These are phyloP conservation scores for Tangara arthus DNA, from an alignment of 2,797 vertebrate species.

Conservation along the genomic window DNA sequence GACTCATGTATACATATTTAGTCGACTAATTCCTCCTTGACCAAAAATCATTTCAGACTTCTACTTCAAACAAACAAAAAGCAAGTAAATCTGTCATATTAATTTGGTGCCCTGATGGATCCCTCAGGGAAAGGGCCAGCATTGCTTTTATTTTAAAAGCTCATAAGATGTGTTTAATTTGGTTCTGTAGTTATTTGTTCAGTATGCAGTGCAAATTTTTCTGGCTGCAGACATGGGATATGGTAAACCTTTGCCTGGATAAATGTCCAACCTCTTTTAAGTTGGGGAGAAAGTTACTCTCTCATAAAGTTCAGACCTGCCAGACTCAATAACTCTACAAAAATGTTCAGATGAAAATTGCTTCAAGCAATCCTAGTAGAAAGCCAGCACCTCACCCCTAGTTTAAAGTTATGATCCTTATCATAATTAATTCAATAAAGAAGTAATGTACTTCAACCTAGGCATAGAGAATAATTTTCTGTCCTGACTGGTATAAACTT, in stretches of 20 bases:
- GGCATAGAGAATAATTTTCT: slow-evolving; percentile 88
- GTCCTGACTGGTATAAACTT: slow-evolving; percentile 87
- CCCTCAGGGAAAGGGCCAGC: slow-evolving; percentile 56
- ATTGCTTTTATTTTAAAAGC: slow-evolving; percentile 72
- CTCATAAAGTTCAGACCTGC: slow-evolving; percentile 98
- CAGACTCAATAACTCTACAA: slow-evolving; percentile 97
- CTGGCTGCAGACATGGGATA: slow-evolving; percentile 87
- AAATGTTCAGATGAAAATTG: slow-evolving; percentile 90
- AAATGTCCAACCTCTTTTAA: slow-evolving; percentile 93
- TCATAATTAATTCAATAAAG: slow-evolving; percentile 99
- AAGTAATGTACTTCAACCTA: slow-evolving; percentile 97
- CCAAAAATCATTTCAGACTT: slow-evolving; percentile 30
- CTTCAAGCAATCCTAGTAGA: slow-evolving; percentile 90
- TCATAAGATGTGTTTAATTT: slow-evolving; percentile 77
- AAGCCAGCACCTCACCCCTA: slow-evolving; percentile 93
- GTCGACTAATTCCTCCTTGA: slow-evolving; percentile 31
- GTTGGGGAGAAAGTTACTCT: slow-evolving; percentile 93
- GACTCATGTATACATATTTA: not conserved
- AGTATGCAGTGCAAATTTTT: slow-evolving; percentile 98
- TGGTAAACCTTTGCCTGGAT: slow-evolving; percentile 85
- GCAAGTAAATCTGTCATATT: slow-evolving; percentile 43
- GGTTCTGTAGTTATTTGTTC: slow-evolving; percentile 85
- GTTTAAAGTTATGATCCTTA: slow-evolving; percentile 99
- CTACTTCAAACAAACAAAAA: slow-evolving; percentile 51
- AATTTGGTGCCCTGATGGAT: slow-evolving; percentile 50